Percentiles rank a stretch among this genome's conserved stretches.
Conservation (phyloP, 2,888 invertebrate genomes). For the Leptinotarsa peninsularis region DNA sequence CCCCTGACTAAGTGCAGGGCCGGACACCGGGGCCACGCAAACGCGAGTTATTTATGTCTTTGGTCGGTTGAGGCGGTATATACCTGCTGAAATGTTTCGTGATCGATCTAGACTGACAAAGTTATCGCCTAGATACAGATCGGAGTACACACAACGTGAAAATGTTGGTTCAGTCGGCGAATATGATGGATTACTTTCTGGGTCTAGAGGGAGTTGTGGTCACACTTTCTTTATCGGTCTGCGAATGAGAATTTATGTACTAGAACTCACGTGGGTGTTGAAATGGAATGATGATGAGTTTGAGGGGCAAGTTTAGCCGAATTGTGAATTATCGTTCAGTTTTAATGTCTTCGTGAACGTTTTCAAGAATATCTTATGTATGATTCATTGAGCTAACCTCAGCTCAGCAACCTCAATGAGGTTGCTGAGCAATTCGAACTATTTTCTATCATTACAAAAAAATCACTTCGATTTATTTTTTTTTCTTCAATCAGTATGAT, state of each 20-base stretch:
- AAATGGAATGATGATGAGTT: too few relatives aligned
- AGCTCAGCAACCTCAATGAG: too few relatives aligned
- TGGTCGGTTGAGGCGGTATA: slow-evolving; percentile 38
- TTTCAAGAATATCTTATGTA: too few relatives aligned
- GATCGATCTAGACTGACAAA: slow-evolving; percentile 29
- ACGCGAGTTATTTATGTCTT: slow-evolving; percentile 47
- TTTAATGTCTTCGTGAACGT: too few relatives aligned
- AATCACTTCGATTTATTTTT: too few relatives aligned
- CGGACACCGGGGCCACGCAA: slow-evolving; percentile 54
- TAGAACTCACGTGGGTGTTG: not conserved
- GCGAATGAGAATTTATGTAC: not conserved
- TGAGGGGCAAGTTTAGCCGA: too few relatives aligned
- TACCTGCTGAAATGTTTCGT: slow-evolving; percentile 33
- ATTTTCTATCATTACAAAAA: too few relatives aligned
- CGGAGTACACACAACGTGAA: not conserved
- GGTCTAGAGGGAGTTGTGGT: not conserved
- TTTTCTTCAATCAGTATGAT: too few relatives aligned
- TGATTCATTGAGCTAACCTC: too few relatives aligned
- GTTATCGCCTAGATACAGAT: slow-evolving; percentile 28
- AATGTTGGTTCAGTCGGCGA: slow-evolving; percentile 1
- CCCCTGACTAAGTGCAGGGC: slow-evolving; percentile 56
- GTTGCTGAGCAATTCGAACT: too few relatives aligned
- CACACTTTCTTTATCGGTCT: not conserved
- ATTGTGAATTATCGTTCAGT: too few relatives aligned
- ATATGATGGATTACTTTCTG: slow-evolving; percentile 1